A percentile compares a stretch with the other conserved stretches of the same genome.
Conservation (phyloP, 23 tunicate species). For the Phallusia fumigata region DNA sequence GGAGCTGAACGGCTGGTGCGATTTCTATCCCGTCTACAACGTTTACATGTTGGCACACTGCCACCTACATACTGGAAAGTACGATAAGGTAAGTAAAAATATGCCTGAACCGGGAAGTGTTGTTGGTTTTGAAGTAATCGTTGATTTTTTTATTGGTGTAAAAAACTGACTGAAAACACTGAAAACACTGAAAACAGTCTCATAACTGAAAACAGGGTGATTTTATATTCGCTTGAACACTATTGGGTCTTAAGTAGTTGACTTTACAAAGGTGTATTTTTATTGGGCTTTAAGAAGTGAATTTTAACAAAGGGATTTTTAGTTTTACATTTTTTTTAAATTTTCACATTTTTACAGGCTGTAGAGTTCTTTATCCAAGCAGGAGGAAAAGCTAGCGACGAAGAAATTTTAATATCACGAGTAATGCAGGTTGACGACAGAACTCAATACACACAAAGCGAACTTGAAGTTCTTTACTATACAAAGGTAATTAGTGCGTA, state of each 20-base stretch:
- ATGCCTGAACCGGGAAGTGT: too few relatives aligned
- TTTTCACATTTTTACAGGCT: slow-evolving; percentile 39
- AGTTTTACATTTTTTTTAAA: background rate
- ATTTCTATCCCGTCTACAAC: slow-evolving; percentile 50
- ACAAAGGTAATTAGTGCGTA: slow-evolving; percentile 37
- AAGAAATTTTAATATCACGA: slow-evolving; percentile 37
- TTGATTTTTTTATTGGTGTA: too few relatives aligned
- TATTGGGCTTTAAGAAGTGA: too few relatives aligned
- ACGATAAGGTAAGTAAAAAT: slow-evolving; percentile 26
- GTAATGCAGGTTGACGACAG: slow-evolving; percentile 43
- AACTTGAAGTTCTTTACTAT: slow-evolving; percentile 47
- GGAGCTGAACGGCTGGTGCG: slow-evolving; percentile 52
- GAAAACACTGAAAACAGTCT: too few relatives aligned
- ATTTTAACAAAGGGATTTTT: background rate
- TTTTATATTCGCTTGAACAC: too few relatives aligned
- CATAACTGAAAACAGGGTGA: too few relatives aligned
- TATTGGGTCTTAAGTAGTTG: too few relatives aligned
- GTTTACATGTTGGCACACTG: slow-evolving; percentile 59
- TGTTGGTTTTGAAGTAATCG: too few relatives aligned
- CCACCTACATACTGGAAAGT: slow-evolving; percentile 67
- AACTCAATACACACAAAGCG: slow-evolving; percentile 4
- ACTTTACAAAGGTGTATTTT: too few relatives aligned
- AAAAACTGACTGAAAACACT: too few relatives aligned
- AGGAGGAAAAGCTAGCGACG: slow-evolving; percentile 27
- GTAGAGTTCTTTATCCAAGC: slow-evolving; percentile 54